Evolutionary conservation across 1,140 invertebrate species (phyloP), one percentile per base, ranked within the genome.

Genomic region (Drosophila murphyi): DNA sequence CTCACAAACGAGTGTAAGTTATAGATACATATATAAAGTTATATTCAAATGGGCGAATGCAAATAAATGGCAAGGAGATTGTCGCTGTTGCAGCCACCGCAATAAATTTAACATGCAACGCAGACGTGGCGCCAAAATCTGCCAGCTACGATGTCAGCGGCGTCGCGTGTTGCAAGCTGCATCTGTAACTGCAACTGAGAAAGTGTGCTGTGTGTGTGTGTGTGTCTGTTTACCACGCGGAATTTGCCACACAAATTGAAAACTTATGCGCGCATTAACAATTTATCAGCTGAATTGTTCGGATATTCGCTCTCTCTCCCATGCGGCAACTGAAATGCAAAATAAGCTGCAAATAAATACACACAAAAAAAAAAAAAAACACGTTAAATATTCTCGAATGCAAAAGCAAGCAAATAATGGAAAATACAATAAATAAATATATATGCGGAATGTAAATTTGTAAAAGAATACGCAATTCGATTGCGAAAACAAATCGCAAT

Each of bases 181-280:
- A 75, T 75, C 57, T 74, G 67, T 54, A 56, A 70, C 56, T 57
- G 54, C 63, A 63, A 47, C 7, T 12, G 6, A 48, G 20, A 20
- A 20, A 41, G 7, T 73, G n/a, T 72, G 8, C 20, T 34, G 29
- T 31, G 43, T 56, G 43, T 31, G 43, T 56, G 43, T 64, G 69
- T 39, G 43, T 43, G 39, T 20, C 45, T 65, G 54, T 52, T 10
- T 74, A 64, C 71, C 54, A 64, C 63, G 61, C 73, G 70, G 80
- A 74, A 88, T 88, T 86, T 85, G 77, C 81, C 75, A 74, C 82
- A 86, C 82, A 86, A 86, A 86, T 86, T 86, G 82, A 86, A 86
- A 86, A 86, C 78, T 86, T 86, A 86, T 86, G 82, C 78, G 78
- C 82, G 70, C 82, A 86, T 86, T 86, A 86, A 86, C 82, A 86